phyloP scores from a whole-genome alignment of 2,888 invertebrate species.

The Kryphioiulus occultus region DNA sequence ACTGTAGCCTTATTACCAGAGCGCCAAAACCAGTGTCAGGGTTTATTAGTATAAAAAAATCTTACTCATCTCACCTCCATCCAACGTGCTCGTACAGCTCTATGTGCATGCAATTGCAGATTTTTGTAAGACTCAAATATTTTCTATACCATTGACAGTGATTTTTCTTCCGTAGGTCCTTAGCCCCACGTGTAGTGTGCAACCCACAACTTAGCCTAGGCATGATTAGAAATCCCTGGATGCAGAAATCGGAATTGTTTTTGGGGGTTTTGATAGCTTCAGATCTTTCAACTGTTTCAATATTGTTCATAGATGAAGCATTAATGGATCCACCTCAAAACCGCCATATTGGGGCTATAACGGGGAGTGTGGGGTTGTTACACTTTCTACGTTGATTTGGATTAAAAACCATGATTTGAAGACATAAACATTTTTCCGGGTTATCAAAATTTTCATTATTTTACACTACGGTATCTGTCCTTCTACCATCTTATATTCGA shows the following conservation, averaged over 20 bases:
- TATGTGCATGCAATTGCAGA: constrained; percentile 21
- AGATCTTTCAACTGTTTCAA: background rate
- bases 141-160: constrained; percentile 39
- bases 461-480: no score
- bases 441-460: no score
- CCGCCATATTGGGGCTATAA: background rate
- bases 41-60: constrained; percentile 37
- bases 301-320: background rate
- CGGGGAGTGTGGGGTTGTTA: background rate
- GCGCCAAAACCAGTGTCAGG: constrained; percentile 40
- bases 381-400: background rate
- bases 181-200: constrained; percentile 27
- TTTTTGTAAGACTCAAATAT: constrained; percentile 29
- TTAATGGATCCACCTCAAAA: background rate
- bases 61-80: constrained; percentile 29
- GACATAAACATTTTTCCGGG: no score
- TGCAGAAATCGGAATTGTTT: background rate
- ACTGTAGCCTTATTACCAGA: constrained; percentile 37
- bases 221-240: constrained; percentile 18
- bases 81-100: background rate
- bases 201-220: constrained; percentile 11
- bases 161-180: constrained; percentile 13
- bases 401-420: no score
- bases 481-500: no score
- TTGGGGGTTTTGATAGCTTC: background rate